A percentile compares a stretch with the other conserved stretches of the same genome.
These are phyloP conservation scores for Caenorhabditis sp. DNA, from an alignment of 2,888 invertebrate genomes.

Conservation along the genomic window DNA sequence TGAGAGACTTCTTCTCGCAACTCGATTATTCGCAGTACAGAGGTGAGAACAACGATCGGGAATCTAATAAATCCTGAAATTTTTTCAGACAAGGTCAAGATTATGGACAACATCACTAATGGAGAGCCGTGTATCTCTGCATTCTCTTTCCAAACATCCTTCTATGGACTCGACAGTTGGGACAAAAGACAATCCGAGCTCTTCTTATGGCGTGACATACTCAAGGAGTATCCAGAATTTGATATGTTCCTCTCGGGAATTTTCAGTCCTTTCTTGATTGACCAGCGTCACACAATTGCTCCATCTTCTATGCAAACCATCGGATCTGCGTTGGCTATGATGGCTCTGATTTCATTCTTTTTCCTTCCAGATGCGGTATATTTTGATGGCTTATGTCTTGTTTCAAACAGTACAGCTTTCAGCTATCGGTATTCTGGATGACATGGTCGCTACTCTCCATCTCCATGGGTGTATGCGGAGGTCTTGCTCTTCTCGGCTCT, in stretches of 20 bases:
- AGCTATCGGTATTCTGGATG: conserved; percentile 83
- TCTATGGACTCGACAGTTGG: conserved; percentile 83
- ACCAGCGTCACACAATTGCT: conserved; percentile 82
- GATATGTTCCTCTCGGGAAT: conserved; percentile 82
- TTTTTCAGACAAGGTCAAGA: conserved; percentile 79
- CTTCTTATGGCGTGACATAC: conserved; percentile 81
- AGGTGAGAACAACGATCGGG: conserved; percentile 57
- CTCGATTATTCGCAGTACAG: conserved; percentile 81
- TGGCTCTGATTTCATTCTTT: conserved; percentile 82
- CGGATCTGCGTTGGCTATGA: conserved; percentile 80
- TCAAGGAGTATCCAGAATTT: conserved; percentile 81
- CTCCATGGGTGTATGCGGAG: conserved; percentile 83
- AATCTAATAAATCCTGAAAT: neutral
- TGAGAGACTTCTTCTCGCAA: conserved; percentile 81
- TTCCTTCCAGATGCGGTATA: conserved; percentile 81
- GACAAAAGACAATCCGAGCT: conserved; percentile 82
- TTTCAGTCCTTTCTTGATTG: conserved; percentile 82
- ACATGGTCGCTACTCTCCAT: conserved; percentile 83
- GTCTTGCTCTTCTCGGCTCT: conserved; percentile 80
- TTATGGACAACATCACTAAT: conserved; percentile 76
- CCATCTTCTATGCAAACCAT: conserved; percentile 83
- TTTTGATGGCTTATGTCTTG: neutral
- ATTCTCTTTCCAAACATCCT: conserved; percentile 82
- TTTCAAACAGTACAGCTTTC: conserved; percentile 18
- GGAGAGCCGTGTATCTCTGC: conserved; percentile 81